These are phyloP conservation scores for Parasteatoda lunata DNA, from an alignment of 2,888 invertebrate genomes.

Conservation along the genomic window DNA sequence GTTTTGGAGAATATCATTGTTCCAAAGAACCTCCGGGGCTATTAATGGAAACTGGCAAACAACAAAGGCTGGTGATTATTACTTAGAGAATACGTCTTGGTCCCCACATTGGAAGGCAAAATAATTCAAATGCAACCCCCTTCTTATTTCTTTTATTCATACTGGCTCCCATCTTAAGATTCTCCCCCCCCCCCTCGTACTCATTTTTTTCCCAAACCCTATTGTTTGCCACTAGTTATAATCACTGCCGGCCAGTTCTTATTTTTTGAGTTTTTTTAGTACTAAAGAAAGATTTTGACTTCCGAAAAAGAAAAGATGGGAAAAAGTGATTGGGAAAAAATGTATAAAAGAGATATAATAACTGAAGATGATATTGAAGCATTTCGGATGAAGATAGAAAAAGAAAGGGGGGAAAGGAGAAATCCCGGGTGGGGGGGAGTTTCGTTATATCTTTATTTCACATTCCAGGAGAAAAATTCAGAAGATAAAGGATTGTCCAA, in stretches of 20 bases:
- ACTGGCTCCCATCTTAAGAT: slow-evolving; percentile 26
- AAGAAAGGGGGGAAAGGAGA: background rate
- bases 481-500: background rate
- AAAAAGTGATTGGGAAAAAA: slow-evolving; percentile 55
- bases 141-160: slow-evolving; percentile 52
- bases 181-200: slow-evolving; percentile 19
- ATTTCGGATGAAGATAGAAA: slow-evolving; percentile 7
- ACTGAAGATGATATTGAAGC: slow-evolving; percentile 38
- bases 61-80: slow-evolving; percentile 67
- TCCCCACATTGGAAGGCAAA: background rate
- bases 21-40: slow-evolving; percentile 51
- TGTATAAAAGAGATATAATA: slow-evolving; percentile 64
- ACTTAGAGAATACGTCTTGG: slow-evolving; percentile 56
- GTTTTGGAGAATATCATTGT: slow-evolving; percentile 55
- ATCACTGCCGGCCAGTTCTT: slow-evolving; percentile 64
- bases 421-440: background rate
- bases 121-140: slow-evolving; percentile 47
- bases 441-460: slow-evolving; percentile 44
- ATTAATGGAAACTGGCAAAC: slow-evolving; percentile 65
- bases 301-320: slow-evolving; percentile 24
- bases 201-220: slow-evolving; percentile 37
- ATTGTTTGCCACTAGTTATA: slow-evolving; percentile 67
- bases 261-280: slow-evolving; percentile 27
- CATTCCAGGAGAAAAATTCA: slow-evolving; percentile 1
- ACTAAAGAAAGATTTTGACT: slow-evolving; percentile 35